phyloP scores from a whole-genome alignment of 2,888 invertebrate genomes.

The Hydropsyche betteni region DNA sequence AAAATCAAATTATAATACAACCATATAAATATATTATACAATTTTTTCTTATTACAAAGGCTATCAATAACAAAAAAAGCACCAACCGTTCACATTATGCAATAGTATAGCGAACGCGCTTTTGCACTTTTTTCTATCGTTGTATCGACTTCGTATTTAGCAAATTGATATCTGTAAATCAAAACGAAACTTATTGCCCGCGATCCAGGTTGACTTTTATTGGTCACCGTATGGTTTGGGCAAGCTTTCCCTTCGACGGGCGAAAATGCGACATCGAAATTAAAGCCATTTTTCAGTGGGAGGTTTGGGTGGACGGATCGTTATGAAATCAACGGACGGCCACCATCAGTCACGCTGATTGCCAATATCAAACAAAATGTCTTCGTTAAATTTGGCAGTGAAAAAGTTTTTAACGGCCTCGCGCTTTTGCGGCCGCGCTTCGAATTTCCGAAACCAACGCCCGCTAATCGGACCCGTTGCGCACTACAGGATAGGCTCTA shows the following conservation, averaged over 20 bases:
- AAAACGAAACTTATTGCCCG: slow-evolving; percentile 27
- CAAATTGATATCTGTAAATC: slow-evolving; percentile 36
- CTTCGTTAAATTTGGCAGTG: slow-evolving; percentile 40
- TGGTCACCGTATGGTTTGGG: slow-evolving; percentile 5
- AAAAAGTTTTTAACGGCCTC: slow-evolving; percentile 18
- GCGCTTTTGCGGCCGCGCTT: not conserved
- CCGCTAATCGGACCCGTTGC: too few relatives aligned
- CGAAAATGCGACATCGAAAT: slow-evolving; percentile 37
- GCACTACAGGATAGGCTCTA: too few relatives aligned
- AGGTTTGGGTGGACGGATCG: not conserved
- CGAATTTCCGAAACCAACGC: too few relatives aligned
- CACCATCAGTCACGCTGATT: slow-evolving; percentile 39
- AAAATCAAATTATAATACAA: too few relatives aligned
- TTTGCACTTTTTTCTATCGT: slow-evolving; percentile 1
- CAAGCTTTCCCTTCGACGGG: not conserved
- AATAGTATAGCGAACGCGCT: not conserved
- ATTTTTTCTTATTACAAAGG: too few relatives aligned
- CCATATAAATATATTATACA: too few relatives aligned
- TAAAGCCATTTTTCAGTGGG: slow-evolving; percentile 38
- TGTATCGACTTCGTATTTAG: slow-evolving; percentile 17
- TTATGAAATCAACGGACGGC: slow-evolving; percentile 33
- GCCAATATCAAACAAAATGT: slow-evolving; percentile 44
- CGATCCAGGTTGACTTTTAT: slow-evolving; percentile 36
- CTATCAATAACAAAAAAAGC: too few relatives aligned
- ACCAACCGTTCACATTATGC: too few relatives aligned